Evolutionary conservation across 2,113 vertebrate genomes (phyloP).

Genomic region (Takifugu flavidus): DNA sequence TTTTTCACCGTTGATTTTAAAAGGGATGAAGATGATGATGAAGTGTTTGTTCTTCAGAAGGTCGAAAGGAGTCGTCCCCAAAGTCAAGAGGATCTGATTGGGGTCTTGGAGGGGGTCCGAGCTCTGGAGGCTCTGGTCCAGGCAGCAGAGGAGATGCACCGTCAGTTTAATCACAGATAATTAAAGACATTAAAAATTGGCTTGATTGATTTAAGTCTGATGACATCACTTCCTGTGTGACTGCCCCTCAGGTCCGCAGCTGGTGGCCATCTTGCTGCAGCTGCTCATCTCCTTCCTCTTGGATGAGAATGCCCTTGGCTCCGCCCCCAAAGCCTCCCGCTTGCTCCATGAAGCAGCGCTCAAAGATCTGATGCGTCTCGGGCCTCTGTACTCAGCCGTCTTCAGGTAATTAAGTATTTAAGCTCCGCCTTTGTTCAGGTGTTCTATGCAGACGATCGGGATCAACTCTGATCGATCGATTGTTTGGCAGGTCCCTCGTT

Average conservation of each 20-base stretch:
- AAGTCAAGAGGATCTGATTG: constrained; percentile 78
- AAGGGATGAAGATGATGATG: background rate
- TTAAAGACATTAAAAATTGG: too few species aligned
- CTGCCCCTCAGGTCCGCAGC: constrained; percentile 74
- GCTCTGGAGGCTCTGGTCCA: constrained; percentile 79
- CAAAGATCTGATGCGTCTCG: constrained; percentile 87
- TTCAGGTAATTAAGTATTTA: constrained; percentile 70
- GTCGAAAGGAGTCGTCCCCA: constrained; percentile 82
- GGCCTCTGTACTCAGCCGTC: constrained; percentile 81
- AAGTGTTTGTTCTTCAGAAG: constrained; percentile 57
- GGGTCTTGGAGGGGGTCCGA: constrained; percentile 84
- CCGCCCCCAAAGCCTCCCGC: constrained; percentile 74
- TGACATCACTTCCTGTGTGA: background rate
- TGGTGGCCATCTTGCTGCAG: constrained; percentile 82
- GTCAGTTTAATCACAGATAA: constrained; percentile 50
- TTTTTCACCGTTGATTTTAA: background rate
- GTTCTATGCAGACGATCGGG: background rate
- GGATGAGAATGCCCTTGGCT: constrained; percentile 86
- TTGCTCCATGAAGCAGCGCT: constrained; percentile 88
- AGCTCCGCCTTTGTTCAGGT: background rate
- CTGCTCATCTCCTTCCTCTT: constrained; percentile 91
- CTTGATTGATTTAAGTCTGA: background rate
- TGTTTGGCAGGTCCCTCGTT: constrained; percentile 72
- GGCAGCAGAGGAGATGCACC: constrained; percentile 79
- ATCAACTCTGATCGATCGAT: background rate